These are phyloP conservation scores for Drosophila sechellia DNA, from an alignment of 1,140 invertebrate genomes.

Conservation along the genomic window DNA sequence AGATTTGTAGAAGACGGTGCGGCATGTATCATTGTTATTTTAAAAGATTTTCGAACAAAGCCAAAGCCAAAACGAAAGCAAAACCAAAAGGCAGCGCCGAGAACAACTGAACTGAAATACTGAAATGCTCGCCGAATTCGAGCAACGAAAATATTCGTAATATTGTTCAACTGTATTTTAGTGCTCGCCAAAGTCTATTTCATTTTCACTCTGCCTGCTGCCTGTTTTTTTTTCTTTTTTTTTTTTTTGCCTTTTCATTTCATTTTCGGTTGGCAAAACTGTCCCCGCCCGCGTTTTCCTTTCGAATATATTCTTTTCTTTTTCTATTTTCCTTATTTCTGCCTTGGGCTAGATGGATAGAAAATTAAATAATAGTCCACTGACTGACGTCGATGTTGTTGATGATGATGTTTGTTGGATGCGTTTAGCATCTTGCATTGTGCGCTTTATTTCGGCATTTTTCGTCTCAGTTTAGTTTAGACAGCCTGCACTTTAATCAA, in stretches of 20 bases:
- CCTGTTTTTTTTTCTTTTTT: background rate
- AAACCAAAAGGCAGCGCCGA: slow-evolving; percentile 38
- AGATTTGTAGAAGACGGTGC: slow-evolving; percentile 18
- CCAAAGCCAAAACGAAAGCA: slow-evolving; percentile 12
- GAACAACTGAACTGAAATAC: slow-evolving; percentile 18
- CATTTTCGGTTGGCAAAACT: slow-evolving; percentile 46
- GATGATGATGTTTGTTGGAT: slow-evolving; percentile 55
- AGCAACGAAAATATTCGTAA: slow-evolving; percentile 64
- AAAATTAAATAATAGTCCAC: slow-evolving; percentile 78
- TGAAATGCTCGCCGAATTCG: slow-evolving; percentile 33
- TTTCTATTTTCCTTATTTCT: slow-evolving; percentile 8
- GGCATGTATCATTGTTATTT: slow-evolving; percentile 82
- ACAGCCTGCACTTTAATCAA: slow-evolving; percentile 72
- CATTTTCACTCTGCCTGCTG: slow-evolving; percentile 24
- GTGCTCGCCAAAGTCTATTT: slow-evolving; percentile 57
- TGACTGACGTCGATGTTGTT: slow-evolving; percentile 69
- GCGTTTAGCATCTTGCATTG: slow-evolving; percentile 20
- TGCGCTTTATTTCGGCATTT: slow-evolving; percentile 1
- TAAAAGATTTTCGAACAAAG: slow-evolving; percentile 74
- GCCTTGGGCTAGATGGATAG: slow-evolving; percentile 49
- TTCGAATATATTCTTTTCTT: background rate
- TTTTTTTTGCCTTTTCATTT: slow-evolving; percentile 27
- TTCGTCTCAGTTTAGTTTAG: slow-evolving; percentile 46
- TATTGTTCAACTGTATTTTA: slow-evolving; percentile 70
- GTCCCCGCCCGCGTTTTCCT: slow-evolving; percentile 25